Evolutionary conservation across 2,797 vertebrate genomes (phyloP).

Genomic region (Poecilia gillii): DNA sequence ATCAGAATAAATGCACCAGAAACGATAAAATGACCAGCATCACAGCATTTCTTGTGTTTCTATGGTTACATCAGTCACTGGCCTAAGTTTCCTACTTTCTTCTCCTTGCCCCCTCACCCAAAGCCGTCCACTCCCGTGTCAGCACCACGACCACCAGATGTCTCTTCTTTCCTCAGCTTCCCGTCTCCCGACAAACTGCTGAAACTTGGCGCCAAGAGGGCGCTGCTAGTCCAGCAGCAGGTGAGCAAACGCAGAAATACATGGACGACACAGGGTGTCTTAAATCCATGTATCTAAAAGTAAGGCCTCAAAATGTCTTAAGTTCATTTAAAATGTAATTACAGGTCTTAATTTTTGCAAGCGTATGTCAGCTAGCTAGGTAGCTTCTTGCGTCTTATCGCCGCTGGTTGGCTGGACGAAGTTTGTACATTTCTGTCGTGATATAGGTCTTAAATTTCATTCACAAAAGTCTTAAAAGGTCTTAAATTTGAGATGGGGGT

Average conservation of each 20-base stretch:
- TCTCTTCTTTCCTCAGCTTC: constrained; percentile 90
- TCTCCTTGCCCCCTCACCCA: constrained; percentile 3
- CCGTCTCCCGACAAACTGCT: constrained; percentile 95
- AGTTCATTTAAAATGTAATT: no score
- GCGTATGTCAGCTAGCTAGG: no score
- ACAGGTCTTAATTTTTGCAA: no score
- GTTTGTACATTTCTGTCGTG: no score
- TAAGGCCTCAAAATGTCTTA: no score
- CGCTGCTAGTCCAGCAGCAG: constrained; percentile 89
- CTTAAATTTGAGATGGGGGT: no score
- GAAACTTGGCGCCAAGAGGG: constrained; percentile 88
- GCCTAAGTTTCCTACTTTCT: neutral
- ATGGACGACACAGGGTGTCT: no score
- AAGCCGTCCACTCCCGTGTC: constrained; percentile 84
- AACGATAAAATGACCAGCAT: neutral
- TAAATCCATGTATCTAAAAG: no score
- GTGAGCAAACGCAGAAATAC: constrained; percentile 60
- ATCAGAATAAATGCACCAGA: neutral
- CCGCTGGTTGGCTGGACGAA: no score
- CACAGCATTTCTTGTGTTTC: neutral
- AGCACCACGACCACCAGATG: constrained; percentile 82
- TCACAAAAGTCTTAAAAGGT: no score
- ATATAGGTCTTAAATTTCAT: no score
- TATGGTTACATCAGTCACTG: neutral
- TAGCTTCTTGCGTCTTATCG: no score